These are phyloP conservation scores for Empis livida DNA, from an alignment of 2,888 invertebrate genomes.

Conservation along the genomic window DNA sequence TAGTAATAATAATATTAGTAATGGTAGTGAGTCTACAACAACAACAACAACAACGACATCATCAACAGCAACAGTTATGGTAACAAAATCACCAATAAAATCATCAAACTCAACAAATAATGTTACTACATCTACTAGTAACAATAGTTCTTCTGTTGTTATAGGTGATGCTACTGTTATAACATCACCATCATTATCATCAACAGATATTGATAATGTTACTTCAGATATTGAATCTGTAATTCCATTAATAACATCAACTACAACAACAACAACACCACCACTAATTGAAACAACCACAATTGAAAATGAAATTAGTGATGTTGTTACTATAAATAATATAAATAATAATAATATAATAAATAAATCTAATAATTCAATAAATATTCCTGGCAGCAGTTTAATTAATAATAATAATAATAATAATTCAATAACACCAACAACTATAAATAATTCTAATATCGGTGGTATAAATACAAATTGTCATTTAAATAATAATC, in stretches of 20 bases:
- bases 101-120: too few relatives aligned
- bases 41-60: slow-evolving; percentile 1
- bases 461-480: not conserved
- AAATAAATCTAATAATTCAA: not conserved
- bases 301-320: too few relatives aligned
- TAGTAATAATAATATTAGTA: not conserved
- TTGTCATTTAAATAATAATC: not conserved
- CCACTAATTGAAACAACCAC: too few relatives aligned
- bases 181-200: too few relatives aligned
- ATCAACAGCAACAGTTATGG: not conserved
- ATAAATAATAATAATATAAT: not conserved
- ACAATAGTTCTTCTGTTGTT: too few relatives aligned
- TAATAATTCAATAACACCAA: not conserved
- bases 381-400: not conserved
- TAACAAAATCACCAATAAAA: not conserved
- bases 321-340: not conserved
- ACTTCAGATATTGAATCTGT: not conserved
- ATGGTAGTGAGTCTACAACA: not conserved
- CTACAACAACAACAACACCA: not conserved
- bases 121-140: too few relatives aligned
- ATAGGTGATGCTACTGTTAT: too few relatives aligned
- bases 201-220: too few relatives aligned
- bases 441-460: not conserved
- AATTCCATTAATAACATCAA: not conserved
- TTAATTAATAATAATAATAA: not conserved